Percentiles rank a stretch among this genome's conserved stretches.
These are phyloP conservation scores for Dichetophora obliterata DNA, from an alignment of 2,888 invertebrate genomes.

Conservation along the genomic window DNA sequence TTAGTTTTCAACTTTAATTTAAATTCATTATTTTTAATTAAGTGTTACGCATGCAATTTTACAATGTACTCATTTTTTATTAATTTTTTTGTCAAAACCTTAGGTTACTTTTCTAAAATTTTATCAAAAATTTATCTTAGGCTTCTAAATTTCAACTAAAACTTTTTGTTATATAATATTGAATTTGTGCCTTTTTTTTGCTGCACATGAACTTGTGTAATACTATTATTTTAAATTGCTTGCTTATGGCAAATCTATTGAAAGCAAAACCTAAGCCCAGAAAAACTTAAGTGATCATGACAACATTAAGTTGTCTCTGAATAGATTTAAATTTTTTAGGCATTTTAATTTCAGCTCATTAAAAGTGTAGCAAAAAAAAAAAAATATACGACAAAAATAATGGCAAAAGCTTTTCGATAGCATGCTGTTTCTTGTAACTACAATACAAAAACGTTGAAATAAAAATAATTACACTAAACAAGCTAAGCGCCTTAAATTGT, in stretches of 20 bases:
- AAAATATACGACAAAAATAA: background rate
- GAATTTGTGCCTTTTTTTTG: too few species aligned
- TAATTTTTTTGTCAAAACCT: too few species aligned
- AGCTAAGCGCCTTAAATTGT: slow-evolving; percentile 4
- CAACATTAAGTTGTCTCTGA: slow-evolving; percentile 18
- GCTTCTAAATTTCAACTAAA: too few species aligned
- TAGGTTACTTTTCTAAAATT: too few species aligned
- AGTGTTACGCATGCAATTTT: too few species aligned
- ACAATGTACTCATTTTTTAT: too few species aligned
- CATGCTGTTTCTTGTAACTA: background rate
- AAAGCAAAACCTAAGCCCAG: too few species aligned
- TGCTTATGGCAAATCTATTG: background rate
- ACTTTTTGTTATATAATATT: too few species aligned
- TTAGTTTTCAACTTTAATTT: too few species aligned
- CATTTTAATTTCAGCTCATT: slow-evolving; percentile 8
- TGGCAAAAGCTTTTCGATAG: background rate
- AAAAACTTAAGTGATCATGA: slow-evolving; percentile 1
- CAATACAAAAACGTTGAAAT: background rate
- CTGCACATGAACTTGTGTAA: slow-evolving; percentile 2
- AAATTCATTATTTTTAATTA: too few species aligned
- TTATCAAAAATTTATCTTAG: too few species aligned
- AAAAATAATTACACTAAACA: background rate
- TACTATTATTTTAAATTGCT: background rate
- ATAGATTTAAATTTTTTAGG: slow-evolving; percentile 2
- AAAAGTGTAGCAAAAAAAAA: background rate